phyloP scores from a whole-genome alignment of 2,888 invertebrate species.

The Allacma fusca region DNA sequence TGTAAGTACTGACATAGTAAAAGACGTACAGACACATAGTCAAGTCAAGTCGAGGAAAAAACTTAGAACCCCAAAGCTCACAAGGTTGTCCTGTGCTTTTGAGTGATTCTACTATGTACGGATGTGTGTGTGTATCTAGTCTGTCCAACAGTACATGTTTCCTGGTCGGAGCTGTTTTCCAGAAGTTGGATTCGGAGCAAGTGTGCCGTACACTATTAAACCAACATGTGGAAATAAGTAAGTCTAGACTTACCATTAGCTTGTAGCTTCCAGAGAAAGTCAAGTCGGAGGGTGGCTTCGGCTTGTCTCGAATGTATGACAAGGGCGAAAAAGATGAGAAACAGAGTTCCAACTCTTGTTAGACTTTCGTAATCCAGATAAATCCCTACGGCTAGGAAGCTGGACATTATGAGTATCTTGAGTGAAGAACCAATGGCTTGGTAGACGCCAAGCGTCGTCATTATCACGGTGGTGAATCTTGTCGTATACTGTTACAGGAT shows the following conservation, averaged over 20 bases:
- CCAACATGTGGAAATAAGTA: conserved; percentile 7
- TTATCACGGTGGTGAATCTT: conserved; percentile 46
- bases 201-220: not conserved
- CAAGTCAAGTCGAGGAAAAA: not conserved
- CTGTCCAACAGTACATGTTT: too few relatives aligned
- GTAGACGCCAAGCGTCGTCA: conserved; percentile 53
- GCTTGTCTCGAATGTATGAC: conserved; percentile 92
- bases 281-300: conserved; percentile 91
- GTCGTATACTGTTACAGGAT: conserved; percentile 41
- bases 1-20: not conserved
- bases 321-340: conserved; percentile 80
- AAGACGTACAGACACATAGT: not conserved
- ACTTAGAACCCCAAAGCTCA: not conserved
- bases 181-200: too few relatives aligned
- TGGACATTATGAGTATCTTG: conserved; percentile 45
- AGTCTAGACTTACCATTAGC: conserved; percentile 74
- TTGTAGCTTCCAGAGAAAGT: conserved; percentile 97
- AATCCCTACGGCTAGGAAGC: conserved; percentile 40
- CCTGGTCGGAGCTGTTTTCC: too few relatives aligned
- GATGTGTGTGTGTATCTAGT: too few relatives aligned
- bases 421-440: conserved; percentile 50
- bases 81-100: not conserved
- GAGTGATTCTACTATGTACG: too few relatives aligned
- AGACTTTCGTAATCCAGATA: conserved; percentile 42
- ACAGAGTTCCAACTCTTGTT: conserved; percentile 59